A percentile compares a stretch with the other conserved stretches of the same genome.
phyloP scores from a whole-genome alignment of 2,888 invertebrate species.

The Eutolmus rufibarbis region DNA sequence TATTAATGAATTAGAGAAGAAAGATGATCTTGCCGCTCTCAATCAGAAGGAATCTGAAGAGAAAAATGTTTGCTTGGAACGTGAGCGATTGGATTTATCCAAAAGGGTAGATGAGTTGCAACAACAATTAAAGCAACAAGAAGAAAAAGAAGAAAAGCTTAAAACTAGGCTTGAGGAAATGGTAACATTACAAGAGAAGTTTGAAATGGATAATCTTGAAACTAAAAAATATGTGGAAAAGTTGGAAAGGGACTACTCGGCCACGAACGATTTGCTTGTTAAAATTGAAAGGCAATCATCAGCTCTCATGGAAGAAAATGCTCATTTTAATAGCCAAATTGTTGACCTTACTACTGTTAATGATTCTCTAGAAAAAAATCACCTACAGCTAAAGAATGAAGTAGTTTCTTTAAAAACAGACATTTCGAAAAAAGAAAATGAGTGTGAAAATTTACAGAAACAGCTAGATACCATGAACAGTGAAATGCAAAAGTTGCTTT shows the following conservation, averaged over 20 bases:
- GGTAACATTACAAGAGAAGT: not conserved
- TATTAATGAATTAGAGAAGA: not conserved
- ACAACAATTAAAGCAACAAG: not conserved
- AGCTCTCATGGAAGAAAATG: not conserved
- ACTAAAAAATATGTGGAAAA: not conserved
- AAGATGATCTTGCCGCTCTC: not conserved
- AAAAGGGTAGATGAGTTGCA: not conserved
- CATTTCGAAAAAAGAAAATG: conserved; percentile 46
- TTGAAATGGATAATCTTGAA: not conserved
- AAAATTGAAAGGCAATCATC: not conserved
- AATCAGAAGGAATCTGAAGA: not conserved
- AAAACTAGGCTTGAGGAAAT: not conserved
- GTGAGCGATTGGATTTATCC: not conserved
- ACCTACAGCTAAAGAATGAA: conserved; percentile 24
- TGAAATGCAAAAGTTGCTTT: not conserved
- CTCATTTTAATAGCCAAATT: not conserved
- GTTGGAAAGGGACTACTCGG: not conserved
- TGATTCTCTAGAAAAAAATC: not conserved
- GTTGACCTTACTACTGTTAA: not conserved
- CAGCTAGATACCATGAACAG: not conserved
- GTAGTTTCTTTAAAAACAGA: conserved; percentile 41
- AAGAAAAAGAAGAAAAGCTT: not conserved
- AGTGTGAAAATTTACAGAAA: not conserved
- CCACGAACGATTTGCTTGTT: not conserved
- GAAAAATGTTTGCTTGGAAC: not conserved